Conservation (phyloP, 2,888 invertebrate species). For the Volucella zonaria region DNA sequence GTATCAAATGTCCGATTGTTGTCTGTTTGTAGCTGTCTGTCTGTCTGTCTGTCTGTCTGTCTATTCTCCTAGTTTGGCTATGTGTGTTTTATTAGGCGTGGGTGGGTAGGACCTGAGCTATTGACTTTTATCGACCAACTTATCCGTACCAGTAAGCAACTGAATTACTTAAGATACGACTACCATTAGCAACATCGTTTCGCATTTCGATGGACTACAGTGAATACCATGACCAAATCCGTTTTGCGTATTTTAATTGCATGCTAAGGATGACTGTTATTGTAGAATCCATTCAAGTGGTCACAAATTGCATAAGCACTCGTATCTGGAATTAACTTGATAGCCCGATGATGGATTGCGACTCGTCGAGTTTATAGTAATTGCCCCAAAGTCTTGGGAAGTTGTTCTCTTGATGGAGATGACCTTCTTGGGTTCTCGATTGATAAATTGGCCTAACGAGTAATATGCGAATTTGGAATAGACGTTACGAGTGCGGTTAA, state of each 20-base stretch:
- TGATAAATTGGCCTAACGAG: constrained; percentile 29
- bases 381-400: constrained; percentile 13
- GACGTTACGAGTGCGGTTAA: constrained; percentile 16
- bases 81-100: constrained; percentile 44
- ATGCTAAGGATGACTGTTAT: constrained; percentile 47
- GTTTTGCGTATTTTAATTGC: constrained; percentile 40
- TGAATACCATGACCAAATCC: neutral
- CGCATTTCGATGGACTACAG: neutral
- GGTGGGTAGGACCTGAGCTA: constrained; percentile 64
- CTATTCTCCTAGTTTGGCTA: neutral
- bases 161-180: constrained; percentile 65
- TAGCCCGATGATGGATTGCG: constrained; percentile 4
- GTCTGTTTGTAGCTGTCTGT: constrained; percentile 35
- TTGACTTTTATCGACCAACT: constrained; percentile 55
- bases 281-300: constrained; percentile 54
- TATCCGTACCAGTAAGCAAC: constrained; percentile 20
- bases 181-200: constrained; percentile 57
- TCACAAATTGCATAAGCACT: constrained; percentile 54
- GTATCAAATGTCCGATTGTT: constrained; percentile 62
- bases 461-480: constrained; percentile 33
- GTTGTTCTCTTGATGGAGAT: neutral
- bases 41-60: constrained; percentile 13
- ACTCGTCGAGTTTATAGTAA: constrained; percentile 17
- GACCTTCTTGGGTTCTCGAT: neutral
- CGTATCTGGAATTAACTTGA: constrained; percentile 40